A percentile compares a stretch with the other conserved stretches of the same genome.
phyloP scores from a whole-genome alignment of 2,113 vertebrate species.

The Astatotilapia flaviijosephi region DNA sequence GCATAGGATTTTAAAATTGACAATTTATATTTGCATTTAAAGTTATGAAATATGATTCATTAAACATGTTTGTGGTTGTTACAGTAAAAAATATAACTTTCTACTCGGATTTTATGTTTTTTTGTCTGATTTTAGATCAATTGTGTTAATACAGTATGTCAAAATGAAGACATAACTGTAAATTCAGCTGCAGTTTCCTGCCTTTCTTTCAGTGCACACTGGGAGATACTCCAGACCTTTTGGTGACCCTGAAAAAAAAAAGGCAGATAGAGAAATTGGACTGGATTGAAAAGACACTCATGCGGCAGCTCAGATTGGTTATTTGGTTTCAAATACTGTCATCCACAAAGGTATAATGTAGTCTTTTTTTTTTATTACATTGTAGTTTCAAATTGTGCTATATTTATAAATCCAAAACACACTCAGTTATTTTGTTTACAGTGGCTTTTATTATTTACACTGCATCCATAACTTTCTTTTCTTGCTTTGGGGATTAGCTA shows the following conservation, averaged over 20 bases:
- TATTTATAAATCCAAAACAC: not conserved
- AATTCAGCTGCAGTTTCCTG: not conserved
- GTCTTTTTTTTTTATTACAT: not conserved
- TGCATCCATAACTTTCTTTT: not conserved
- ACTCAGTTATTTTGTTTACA: not conserved
- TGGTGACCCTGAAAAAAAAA: not conserved
- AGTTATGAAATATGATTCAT: fast-evolving
- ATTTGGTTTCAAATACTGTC: not conserved
- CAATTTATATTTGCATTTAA: not conserved
- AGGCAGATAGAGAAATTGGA: not conserved
- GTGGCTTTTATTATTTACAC: not conserved
- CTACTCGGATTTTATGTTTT: not conserved
- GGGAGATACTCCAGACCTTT: not conserved
- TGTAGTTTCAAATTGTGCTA: not conserved
- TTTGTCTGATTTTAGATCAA: not conserved
- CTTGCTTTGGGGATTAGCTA: not conserved
- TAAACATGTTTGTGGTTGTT: not conserved
- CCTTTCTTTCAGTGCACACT: not conserved
- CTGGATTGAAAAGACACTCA: not conserved
- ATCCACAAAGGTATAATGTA: not conserved
- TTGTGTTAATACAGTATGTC: not conserved
- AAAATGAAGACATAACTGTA: not conserved
- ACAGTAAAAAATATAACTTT: not conserved
- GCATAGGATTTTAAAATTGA: not conserved
- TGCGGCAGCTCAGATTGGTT: not conserved